Evolutionary conservation across 2,888 invertebrate genomes (phyloP).

Genomic region (Pandemis corylana): DNA sequence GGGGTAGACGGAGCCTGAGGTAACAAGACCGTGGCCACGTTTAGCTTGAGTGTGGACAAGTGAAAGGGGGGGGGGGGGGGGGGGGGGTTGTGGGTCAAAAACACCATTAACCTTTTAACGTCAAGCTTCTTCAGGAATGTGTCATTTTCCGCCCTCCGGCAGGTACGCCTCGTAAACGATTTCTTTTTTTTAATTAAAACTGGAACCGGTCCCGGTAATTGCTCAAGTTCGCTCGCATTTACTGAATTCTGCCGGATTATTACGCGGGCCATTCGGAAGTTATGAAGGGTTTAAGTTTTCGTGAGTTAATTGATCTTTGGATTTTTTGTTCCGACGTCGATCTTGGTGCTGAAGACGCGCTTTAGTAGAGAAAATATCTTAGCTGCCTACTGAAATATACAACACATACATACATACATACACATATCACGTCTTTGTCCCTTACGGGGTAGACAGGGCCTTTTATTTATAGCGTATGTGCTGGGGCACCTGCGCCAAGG

Average conservation of each 20-base stretch:
- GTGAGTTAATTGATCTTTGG: not conserved
- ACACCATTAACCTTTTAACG: not conserved
- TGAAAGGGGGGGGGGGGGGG: too few relatives aligned
- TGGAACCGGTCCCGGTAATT: conserved; percentile 26
- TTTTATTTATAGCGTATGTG: too few relatives aligned
- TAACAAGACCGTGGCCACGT: too few relatives aligned
- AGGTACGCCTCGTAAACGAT: not conserved
- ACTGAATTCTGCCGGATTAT: conserved; percentile 20
- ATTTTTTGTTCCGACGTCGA: not conserved
- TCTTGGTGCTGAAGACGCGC: not conserved
- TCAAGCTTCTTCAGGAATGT: not conserved
- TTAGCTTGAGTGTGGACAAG: too few relatives aligned
- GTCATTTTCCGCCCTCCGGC: not conserved
- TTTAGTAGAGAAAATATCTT: not conserved
- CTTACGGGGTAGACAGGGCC: too few relatives aligned
- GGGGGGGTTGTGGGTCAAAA: not conserved
- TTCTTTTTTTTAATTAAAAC: conserved; percentile 38
- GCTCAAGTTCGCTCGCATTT: conserved; percentile 29
- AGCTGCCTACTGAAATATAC: too few relatives aligned
- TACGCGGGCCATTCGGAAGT: conserved; percentile 3
- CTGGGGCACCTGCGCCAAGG: too few relatives aligned
- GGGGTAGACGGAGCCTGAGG: too few relatives aligned
- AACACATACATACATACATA: too few relatives aligned
- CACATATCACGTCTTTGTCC: too few relatives aligned
- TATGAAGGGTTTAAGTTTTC: conserved; percentile 7